Evolutionary conservation across 2,797 vertebrate species (phyloP).

Genomic region (Enteromius unitaeniatus): DNA sequence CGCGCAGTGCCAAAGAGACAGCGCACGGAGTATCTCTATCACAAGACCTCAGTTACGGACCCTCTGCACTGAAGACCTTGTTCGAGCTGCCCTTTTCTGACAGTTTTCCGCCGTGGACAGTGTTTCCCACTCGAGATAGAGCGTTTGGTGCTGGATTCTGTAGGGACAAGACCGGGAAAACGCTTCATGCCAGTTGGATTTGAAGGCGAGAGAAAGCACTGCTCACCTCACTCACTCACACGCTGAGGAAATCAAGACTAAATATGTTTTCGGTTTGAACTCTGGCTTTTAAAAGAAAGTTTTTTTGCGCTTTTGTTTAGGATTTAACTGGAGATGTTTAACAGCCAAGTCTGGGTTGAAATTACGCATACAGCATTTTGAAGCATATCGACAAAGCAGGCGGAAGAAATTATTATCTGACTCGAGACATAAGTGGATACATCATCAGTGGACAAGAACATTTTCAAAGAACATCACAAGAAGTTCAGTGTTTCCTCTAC

Average conservation of each 20-base stretch:
- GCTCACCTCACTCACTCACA: slow-evolving; percentile 24
- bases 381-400: slow-evolving; percentile 37
- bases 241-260: slow-evolving; percentile 41
- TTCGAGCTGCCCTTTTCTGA: slow-evolving; percentile 9
- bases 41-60: slow-evolving; percentile 36
- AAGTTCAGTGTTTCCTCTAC: slow-evolving; percentile 40
- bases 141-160: slow-evolving; percentile 24
- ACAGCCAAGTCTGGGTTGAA: slow-evolving; percentile 22
- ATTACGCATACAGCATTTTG: slow-evolving; percentile 23
- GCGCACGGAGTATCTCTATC: slow-evolving; percentile 43
- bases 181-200: slow-evolving; percentile 52
- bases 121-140: not conserved
- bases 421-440: slow-evolving; percentile 52
- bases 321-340: slow-evolving; percentile 31
- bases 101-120: slow-evolving; percentile 2
- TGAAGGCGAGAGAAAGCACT: slow-evolving; percentile 40
- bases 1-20: slow-evolving; percentile 52
- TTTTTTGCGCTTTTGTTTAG: slow-evolving; percentile 9
- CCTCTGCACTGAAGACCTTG: slow-evolving; percentile 35
- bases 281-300: slow-evolving; percentile 16
- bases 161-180: slow-evolving; percentile 23
- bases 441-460: slow-evolving; percentile 44
- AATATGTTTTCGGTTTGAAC: slow-evolving; percentile 13
- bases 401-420: slow-evolving; percentile 29
- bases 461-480: slow-evolving; percentile 33